Conservation (phyloP, 2,888 invertebrate genomes). For the Drosophila testacea region DNA sequence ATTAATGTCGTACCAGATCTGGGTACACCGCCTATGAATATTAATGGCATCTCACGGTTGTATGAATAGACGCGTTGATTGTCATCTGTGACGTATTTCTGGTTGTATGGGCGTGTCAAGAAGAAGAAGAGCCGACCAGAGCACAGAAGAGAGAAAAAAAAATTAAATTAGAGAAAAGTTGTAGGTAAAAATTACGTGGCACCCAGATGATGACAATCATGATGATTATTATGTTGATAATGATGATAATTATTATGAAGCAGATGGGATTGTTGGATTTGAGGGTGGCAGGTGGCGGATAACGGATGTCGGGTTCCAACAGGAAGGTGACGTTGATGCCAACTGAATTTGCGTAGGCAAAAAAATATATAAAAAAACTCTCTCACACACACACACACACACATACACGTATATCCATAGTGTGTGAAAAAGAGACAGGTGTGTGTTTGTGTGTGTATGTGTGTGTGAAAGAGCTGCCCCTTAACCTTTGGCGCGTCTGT, state of each 20-base stretch:
- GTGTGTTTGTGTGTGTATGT: conserved; percentile 11
- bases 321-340: conserved; percentile 37
- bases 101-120: conserved; percentile 50
- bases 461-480: conserved; percentile 28
- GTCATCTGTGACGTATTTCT: conserved; percentile 88
- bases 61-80: conserved; percentile 90
- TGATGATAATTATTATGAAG: conserved; percentile 35
- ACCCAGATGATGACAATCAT: conserved; percentile 39
- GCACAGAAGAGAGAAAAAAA: conserved; percentile 6
- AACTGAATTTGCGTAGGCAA: conserved; percentile 42
- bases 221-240: conserved; percentile 30
- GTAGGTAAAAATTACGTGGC: conserved; percentile 66
- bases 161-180: conserved; percentile 68
- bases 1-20: conserved; percentile 98
- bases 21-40: conserved; percentile 99
- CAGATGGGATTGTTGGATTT: conserved; percentile 7
- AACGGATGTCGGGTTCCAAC: conserved; percentile 36
- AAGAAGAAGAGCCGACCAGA: conserved; percentile 2
- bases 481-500: conserved; percentile 45
- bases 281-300: conserved; percentile 16
- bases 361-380: background rate
- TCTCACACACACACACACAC: background rate
- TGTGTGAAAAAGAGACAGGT: background rate
- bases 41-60: conserved; percentile 95
- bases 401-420: conserved; percentile 1